Conservation (phyloP, 2,797 vertebrate species). For the Anisognathus igniventris region DNA sequence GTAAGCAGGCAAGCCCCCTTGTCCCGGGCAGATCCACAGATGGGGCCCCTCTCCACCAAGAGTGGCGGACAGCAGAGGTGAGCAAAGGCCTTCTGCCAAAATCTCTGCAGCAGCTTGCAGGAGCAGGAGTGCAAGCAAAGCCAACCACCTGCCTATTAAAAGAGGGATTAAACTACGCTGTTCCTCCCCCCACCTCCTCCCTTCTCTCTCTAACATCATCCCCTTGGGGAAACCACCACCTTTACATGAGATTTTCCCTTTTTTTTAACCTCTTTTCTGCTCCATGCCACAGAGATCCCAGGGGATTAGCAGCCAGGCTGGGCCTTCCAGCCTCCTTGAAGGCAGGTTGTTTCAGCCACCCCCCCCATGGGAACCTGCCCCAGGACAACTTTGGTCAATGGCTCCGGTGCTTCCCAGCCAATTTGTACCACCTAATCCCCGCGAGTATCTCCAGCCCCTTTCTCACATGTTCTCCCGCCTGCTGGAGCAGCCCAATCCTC, state of each 20-base stretch:
- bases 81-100: background rate
- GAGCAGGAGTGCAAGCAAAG: constrained; percentile 56
- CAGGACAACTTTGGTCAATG: constrained; percentile 63
- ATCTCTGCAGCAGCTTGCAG: constrained; percentile 62
- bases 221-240: constrained; percentile 48
- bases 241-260: constrained; percentile 58
- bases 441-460: constrained; percentile 46
- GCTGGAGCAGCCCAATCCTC: constrained; percentile 52
- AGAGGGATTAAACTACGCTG: constrained; percentile 45
- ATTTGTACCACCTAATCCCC: constrained; percentile 81
- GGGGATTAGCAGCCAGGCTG: constrained; percentile 66
- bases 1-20: fast-evolving
- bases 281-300: constrained; percentile 49
- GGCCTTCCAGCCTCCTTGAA: constrained; percentile 45
- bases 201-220: constrained; percentile 68
- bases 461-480: constrained; percentile 51
- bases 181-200: constrained; percentile 67
- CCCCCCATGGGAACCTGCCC: constrained; percentile 75
- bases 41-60: background rate
- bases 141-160: constrained; percentile 75
- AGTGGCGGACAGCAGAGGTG: background rate
- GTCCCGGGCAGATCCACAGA: fast-evolving
- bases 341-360: constrained; percentile 41
- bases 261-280: constrained; percentile 62
- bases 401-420: constrained; percentile 66